These are phyloP conservation scores for Trematocara stigmaticum DNA, from an alignment of 2,113 vertebrate genomes.

Conservation along the genomic window DNA sequence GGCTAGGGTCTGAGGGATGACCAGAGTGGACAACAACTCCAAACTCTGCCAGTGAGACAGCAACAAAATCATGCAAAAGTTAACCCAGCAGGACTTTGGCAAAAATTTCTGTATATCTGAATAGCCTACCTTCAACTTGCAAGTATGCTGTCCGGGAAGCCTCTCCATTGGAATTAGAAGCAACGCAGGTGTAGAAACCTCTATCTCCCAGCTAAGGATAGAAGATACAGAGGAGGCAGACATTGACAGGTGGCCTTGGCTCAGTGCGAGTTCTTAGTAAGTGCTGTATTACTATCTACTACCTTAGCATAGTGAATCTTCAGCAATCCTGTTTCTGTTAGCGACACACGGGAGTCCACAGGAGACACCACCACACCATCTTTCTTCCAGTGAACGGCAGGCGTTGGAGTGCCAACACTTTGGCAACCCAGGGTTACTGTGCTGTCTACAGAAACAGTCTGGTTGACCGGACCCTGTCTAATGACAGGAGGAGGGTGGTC, in stretches of 20 bases:
- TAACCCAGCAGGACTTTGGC: accelerated
- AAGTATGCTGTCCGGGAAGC: slow-evolving; percentile 90
- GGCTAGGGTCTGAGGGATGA: slow-evolving; percentile 84
- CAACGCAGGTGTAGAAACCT: slow-evolving; percentile 89
- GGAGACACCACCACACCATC: slow-evolving; percentile 80
- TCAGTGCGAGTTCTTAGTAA: neutral
- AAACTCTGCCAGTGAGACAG: slow-evolving; percentile 75
- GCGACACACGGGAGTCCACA: slow-evolving; percentile 84
- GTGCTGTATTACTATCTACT: neutral
- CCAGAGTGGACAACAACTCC: slow-evolving; percentile 86
- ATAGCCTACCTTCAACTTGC: slow-evolving; percentile 87
- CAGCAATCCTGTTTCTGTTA: slow-evolving; percentile 78
- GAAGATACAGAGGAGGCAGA: slow-evolving; percentile 17
- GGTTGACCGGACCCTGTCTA: slow-evolving; percentile 87
- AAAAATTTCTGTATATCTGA: neutral
- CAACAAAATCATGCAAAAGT: neutral
- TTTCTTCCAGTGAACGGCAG: slow-evolving; percentile 87
- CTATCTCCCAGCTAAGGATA: slow-evolving; percentile 84
- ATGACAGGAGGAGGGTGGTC: slow-evolving; percentile 91
- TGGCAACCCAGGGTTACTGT: slow-evolving; percentile 81
- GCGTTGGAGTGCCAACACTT: slow-evolving; percentile 77
- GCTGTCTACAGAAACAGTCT: slow-evolving; percentile 88
- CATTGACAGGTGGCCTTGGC: neutral
- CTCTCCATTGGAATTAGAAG: slow-evolving; percentile 89
- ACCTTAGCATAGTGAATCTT: slow-evolving; percentile 91